Conservation (phyloP, 1,140 invertebrate species). For the Lethocerus indicus region DNA sequence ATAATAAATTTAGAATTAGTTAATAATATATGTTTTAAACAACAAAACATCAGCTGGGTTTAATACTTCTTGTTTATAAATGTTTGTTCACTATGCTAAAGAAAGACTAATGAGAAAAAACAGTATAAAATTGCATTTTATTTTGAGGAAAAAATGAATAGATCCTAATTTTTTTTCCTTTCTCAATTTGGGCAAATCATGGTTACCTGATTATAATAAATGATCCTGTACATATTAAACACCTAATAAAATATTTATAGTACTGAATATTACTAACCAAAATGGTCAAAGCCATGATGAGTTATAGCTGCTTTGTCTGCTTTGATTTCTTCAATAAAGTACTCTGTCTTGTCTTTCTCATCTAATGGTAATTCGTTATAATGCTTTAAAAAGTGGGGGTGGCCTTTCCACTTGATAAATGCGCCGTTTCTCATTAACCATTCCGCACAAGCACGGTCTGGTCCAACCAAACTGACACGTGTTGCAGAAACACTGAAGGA, state of each 20-base stretch:
- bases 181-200: not conserved
- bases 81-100: not conserved
- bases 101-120: not conserved
- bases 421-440: slow-evolving; percentile 76
- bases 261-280: slow-evolving; percentile 33
- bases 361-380: slow-evolving; percentile 46
- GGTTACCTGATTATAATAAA: not conserved
- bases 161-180: not conserved
- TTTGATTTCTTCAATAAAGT: slow-evolving; percentile 51
- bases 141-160: not conserved
- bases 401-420: slow-evolving; percentile 43
- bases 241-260: not conserved
- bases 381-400: slow-evolving; percentile 34
- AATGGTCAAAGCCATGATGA: slow-evolving; percentile 57
- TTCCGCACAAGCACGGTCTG: slow-evolving; percentile 77
- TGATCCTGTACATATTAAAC: not conserved
- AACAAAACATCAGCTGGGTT: too few species aligned
- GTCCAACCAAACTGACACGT: slow-evolving; percentile 53
- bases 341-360: slow-evolving; percentile 22
- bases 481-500: slow-evolving; percentile 22
- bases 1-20: too few species aligned
- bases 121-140: not conserved
- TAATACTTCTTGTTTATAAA: too few species aligned
- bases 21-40: too few species aligned
- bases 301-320: slow-evolving; percentile 58